A percentile compares a stretch with the other conserved stretches of the same genome.
Evolutionary conservation across 2,797 vertebrate genomes (phyloP).

Genomic region (Coregonus ussuriensis): DNA sequence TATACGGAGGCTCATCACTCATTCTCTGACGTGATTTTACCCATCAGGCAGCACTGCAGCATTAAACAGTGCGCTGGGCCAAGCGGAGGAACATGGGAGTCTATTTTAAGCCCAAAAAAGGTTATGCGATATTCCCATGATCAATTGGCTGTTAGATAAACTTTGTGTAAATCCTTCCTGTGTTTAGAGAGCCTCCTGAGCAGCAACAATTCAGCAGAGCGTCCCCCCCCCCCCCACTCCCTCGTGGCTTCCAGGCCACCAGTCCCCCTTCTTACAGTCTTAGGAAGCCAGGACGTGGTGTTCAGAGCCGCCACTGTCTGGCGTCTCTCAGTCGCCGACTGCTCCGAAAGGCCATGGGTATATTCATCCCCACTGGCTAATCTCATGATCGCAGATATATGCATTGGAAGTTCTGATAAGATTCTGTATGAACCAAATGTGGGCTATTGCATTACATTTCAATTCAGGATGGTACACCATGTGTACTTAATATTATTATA

Average conservation of each 20-base stretch:
- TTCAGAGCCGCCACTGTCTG: background rate
- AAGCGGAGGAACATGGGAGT: conserved; percentile 61
- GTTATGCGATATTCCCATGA: conserved; percentile 64
- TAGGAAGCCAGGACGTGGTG: background rate
- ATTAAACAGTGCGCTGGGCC: conserved; percentile 56
- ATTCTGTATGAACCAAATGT: background rate
- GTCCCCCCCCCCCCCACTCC: background rate
- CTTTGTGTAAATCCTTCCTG: conserved; percentile 64
- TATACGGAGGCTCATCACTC: conserved; percentile 40
- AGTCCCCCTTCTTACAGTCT: background rate
- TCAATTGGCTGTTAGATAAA: conserved; percentile 68
- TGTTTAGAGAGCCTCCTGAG: conserved; percentile 70
- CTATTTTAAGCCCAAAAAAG: conserved; percentile 75
- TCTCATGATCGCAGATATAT: background rate
- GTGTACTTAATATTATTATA: background rate
- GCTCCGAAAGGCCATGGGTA: background rate
- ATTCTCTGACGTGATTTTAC: conserved; percentile 46
- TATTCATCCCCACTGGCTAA: background rate
- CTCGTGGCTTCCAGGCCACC: background rate
- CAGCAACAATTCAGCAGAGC: conserved; percentile 52
- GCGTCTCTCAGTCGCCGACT: background rate
- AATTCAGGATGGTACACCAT: background rate
- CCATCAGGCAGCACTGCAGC: conserved; percentile 48
- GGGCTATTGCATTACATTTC: background rate
- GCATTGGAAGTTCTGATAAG: background rate